Conservation (phyloP, 2,113 vertebrate species). For the Acrocephalus arundinaceus region DNA sequence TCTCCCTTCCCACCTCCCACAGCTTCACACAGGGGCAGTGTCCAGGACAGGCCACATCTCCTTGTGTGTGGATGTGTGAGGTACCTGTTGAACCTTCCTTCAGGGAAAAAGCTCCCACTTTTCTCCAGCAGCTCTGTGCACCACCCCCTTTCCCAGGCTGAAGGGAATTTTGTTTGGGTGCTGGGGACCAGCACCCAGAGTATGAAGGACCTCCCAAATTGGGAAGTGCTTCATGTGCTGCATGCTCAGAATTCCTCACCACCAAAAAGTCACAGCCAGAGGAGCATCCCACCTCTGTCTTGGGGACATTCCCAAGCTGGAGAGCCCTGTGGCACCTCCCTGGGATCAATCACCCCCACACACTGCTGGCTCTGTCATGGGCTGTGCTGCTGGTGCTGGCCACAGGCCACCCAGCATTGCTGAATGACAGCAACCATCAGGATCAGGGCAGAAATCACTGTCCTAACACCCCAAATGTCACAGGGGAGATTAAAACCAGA, state of each 20-base stretch:
- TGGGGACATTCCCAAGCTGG: background rate
- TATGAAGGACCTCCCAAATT: background rate
- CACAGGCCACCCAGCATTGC: background rate
- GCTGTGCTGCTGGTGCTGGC: background rate
- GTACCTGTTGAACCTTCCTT: rapidly evolving
- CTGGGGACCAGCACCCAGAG: rapidly evolving
- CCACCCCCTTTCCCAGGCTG: no score
- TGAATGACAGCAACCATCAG: background rate
- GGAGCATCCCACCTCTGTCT: background rate
- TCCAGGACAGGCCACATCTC: background rate
- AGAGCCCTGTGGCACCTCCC: background rate
- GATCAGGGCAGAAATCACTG: background rate
- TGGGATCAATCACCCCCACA: background rate
- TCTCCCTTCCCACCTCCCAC: background rate
- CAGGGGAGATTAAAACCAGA: background rate
- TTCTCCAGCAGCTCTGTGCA: background rate
- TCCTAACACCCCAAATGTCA: background rate
- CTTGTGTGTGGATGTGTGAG: background rate
- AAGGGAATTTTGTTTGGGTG: background rate
- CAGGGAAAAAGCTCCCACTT: background rate
- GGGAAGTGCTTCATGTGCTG: background rate
- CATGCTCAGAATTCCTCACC: background rate
- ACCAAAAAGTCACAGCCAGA: background rate
- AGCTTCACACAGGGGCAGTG: background rate
- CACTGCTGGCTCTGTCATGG: background rate